phyloP scores from a whole-genome alignment of 2,113 vertebrate genomes.

The Mastomys coucha region DNA sequence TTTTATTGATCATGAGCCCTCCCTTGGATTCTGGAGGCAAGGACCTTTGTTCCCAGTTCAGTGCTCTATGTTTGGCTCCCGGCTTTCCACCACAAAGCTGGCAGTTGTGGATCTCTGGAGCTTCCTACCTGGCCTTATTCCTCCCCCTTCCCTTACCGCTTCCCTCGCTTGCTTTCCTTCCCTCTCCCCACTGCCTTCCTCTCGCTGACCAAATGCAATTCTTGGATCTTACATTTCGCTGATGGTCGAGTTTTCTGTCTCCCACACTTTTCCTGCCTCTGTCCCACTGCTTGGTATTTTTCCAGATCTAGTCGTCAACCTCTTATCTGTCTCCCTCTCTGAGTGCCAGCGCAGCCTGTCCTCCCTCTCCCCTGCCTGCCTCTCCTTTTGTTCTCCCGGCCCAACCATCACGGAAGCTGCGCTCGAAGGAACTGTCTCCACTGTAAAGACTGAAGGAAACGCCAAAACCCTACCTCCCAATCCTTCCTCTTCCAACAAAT shows the following conservation, averaged over 20 bases:
- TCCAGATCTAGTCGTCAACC: constrained; percentile 45
- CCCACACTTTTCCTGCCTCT: constrained; percentile 80
- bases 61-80: background rate
- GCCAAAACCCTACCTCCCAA: background rate
- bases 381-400: constrained; percentile 69
- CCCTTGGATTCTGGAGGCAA: background rate
- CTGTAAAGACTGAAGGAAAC: background rate
- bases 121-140: constrained; percentile 62
- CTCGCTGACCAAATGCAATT: constrained; percentile 76
- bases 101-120: constrained; percentile 6
- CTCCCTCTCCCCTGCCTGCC: background rate
- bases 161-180: constrained; percentile 10
- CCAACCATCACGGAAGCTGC: background rate
- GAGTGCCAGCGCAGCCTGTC: background rate
- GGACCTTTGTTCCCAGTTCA: background rate
- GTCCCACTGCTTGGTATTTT: constrained; percentile 24
- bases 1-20: background rate
- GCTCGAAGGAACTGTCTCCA: background rate
- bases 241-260: constrained; percentile 80
- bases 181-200: constrained; percentile 20
- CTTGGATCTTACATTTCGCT: constrained; percentile 80
- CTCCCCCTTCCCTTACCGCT: background rate
- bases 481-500: background rate
- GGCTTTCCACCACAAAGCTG: background rate
- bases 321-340: constrained; percentile 55